Evolutionary conservation across 2,888 invertebrate species (phyloP).

Genomic region (Eristalinus aeneus): DNA sequence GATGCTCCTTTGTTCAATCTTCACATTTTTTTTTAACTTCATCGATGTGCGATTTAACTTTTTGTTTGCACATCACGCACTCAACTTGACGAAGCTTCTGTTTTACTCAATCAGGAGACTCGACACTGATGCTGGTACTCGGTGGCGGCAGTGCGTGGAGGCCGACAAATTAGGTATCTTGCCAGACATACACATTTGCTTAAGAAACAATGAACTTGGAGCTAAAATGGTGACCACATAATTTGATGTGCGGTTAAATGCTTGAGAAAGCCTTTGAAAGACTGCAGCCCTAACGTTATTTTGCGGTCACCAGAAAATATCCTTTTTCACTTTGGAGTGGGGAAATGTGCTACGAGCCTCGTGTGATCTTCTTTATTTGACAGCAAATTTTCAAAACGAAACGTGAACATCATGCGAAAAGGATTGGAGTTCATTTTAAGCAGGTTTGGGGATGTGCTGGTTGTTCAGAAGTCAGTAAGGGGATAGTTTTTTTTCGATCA

Average conservation of each 20-base stretch:
- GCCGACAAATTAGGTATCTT: constrained; percentile 62
- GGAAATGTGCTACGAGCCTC: too few species aligned
- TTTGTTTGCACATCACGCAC: background rate
- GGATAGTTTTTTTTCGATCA: too few species aligned
- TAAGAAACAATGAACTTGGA: constrained; percentile 31
- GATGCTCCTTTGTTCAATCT: background rate
- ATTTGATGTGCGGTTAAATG: background rate
- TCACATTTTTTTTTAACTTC: constrained; percentile 7
- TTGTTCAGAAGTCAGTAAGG: too few species aligned
- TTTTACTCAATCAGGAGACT: constrained; percentile 62
- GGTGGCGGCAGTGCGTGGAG: constrained; percentile 9
- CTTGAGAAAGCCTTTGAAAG: background rate
- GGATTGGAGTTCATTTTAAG: too few species aligned
- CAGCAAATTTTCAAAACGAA: too few species aligned
- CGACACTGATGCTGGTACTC: constrained; percentile 52
- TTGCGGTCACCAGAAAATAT: too few species aligned
- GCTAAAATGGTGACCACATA: background rate
- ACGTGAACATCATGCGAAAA: too few species aligned
- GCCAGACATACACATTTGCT: constrained; percentile 27
- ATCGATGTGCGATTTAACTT: constrained; percentile 28
- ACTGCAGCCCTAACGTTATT: too few species aligned
- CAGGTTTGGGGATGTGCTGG: too few species aligned
- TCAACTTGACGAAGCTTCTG: constrained; percentile 40
- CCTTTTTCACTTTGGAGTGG: too few species aligned
- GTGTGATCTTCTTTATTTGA: too few species aligned